phyloP scores from a whole-genome alignment of 2,113 vertebrate genomes.

The Panurus biarmicus region DNA sequence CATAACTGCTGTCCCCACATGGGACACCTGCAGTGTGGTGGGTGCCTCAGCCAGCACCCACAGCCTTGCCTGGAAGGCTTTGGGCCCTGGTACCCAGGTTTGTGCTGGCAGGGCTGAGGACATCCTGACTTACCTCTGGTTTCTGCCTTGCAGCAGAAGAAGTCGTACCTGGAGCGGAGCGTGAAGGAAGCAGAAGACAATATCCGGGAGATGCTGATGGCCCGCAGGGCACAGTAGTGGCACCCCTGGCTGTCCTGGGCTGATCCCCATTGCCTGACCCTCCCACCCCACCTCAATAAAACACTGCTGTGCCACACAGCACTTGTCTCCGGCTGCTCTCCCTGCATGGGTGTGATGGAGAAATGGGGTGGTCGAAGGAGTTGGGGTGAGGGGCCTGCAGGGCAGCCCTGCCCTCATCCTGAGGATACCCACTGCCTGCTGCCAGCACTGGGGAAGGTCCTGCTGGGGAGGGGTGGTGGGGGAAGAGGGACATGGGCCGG shows the following conservation, averaged over 20 bases:
- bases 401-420: not conserved
- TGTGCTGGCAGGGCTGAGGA: not conserved
- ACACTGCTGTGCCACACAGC: not conserved
- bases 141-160: conserved; percentile 83
- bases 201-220: conserved; percentile 93
- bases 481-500: not conserved
- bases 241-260: not conserved
- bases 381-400: not conserved
- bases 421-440: not conserved
- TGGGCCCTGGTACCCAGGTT: not conserved
- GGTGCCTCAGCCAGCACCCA: not conserved
- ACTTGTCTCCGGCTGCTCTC: not conserved
- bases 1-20: fast-evolving
- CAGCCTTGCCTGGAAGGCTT: not conserved
- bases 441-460: not conserved
- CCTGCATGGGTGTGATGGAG: not conserved
- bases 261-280: not conserved
- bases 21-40: not conserved
- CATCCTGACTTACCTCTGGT: not conserved
- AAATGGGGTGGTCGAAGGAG: not conserved
- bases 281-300: not conserved
- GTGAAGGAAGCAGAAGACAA: conserved; percentile 96
- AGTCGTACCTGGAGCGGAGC: conserved; percentile 90
- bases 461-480: not conserved
- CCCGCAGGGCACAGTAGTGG: conserved; percentile 81